Percentiles rank a stretch among this genome's conserved stretches.
phyloP scores from a whole-genome alignment of 2,888 invertebrate genomes.

The Drosophila meridiana region DNA sequence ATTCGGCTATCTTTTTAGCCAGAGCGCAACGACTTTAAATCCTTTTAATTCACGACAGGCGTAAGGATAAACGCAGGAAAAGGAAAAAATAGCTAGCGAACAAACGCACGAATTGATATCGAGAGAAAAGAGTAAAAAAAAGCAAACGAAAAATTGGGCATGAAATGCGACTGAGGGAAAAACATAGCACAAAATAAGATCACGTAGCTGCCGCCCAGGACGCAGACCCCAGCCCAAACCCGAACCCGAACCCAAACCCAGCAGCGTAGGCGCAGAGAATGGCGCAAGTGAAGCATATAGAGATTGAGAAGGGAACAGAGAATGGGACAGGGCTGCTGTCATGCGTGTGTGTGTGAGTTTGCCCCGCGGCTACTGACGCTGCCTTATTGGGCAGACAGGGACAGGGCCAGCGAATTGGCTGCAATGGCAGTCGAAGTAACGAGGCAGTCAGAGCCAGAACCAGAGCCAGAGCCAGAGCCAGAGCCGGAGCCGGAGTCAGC shows the following conservation, averaged over 20 bases:
- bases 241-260: slow-evolving; percentile 21
- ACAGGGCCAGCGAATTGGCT: slow-evolving; percentile 45
- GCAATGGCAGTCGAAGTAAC: slow-evolving; percentile 58
- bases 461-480: slow-evolving; percentile 21
- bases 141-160: slow-evolving; percentile 70
- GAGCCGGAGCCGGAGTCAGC: slow-evolving; percentile 25
- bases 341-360: slow-evolving; percentile 17
- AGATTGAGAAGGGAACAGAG: slow-evolving; percentile 41
- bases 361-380: slow-evolving; percentile 54
- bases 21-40: slow-evolving; percentile 69
- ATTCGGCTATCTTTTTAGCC: slow-evolving; percentile 69
- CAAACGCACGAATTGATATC: slow-evolving; percentile 78
- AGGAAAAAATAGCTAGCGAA: slow-evolving; percentile 24
- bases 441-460: slow-evolving; percentile 45
- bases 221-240: slow-evolving; percentile 27
- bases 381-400: slow-evolving; percentile 48
- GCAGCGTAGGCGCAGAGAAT: slow-evolving; percentile 69
- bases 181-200: slow-evolving; percentile 79
- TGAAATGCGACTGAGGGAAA: slow-evolving; percentile 59
- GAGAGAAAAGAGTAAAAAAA: slow-evolving; percentile 34
- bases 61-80: slow-evolving; percentile 61
- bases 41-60: slow-evolving; percentile 80
- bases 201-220: slow-evolving; percentile 77
- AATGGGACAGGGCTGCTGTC: slow-evolving; percentile 9
- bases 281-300: slow-evolving; percentile 69